These are phyloP conservation scores for Phyto melanocephala DNA, from an alignment of 2,888 invertebrate species.

Conservation along the genomic window DNA sequence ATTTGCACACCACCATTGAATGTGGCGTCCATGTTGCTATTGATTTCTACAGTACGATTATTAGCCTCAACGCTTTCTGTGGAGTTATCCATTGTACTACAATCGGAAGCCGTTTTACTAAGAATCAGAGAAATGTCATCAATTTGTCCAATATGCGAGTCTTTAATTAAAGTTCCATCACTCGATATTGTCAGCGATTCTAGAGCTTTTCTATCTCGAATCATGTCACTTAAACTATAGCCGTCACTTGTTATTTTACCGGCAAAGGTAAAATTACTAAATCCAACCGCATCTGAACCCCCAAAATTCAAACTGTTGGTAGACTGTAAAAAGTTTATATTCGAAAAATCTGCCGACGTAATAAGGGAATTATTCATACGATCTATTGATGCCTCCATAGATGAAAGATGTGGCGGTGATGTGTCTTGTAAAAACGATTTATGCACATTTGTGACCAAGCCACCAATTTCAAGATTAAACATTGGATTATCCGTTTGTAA, in stretches of 20 bases:
- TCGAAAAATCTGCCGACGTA: slow-evolving; percentile 78
- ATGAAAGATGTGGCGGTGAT: slow-evolving; percentile 77
- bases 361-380: slow-evolving; percentile 77
- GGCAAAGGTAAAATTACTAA: slow-evolving; percentile 65
- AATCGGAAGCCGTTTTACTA: slow-evolving; percentile 76
- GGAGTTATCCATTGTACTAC: slow-evolving; percentile 78
- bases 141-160: slow-evolving; percentile 77
- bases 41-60: slow-evolving; percentile 62
- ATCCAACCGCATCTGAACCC: slow-evolving; percentile 48
- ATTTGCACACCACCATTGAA: slow-evolving; percentile 40
- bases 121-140: slow-evolving; percentile 76
- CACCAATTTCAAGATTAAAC: slow-evolving; percentile 77
- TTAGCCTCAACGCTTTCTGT: slow-evolving; percentile 74
- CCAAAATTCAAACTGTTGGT: slow-evolving; percentile 70
- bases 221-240: slow-evolving; percentile 76
- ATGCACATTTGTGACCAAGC: slow-evolving; percentile 77
- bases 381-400: slow-evolving; percentile 74
- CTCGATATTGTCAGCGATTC: slow-evolving; percentile 76
- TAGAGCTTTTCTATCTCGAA: slow-evolving; percentile 75
- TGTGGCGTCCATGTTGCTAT: slow-evolving; percentile 14
- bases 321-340: slow-evolving; percentile 76
- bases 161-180: slow-evolving; percentile 76
- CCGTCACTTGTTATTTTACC: slow-evolving; percentile 68
- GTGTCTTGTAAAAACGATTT: slow-evolving; percentile 77
- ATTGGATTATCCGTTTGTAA: slow-evolving; percentile 64